Evolutionary conservation across 1,140 invertebrate species (phyloP), one percentile per base, ranked within the genome.

Genomic region (Amphibalanus amphitrite): DNA sequence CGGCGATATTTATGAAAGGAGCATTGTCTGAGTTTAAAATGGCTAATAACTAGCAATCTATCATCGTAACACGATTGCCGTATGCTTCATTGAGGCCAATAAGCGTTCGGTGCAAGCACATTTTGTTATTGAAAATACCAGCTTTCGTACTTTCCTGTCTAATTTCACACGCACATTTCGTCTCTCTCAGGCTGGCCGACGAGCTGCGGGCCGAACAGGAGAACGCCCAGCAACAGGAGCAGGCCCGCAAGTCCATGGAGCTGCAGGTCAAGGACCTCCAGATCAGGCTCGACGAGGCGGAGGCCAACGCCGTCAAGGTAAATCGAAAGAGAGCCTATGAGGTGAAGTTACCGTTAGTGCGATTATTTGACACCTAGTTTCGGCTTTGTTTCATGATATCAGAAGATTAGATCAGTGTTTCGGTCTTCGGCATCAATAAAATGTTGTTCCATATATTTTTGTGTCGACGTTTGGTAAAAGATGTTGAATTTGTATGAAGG

Each of bases 261-360:
- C 6, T 28, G 72, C 70, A 72, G 72, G 71, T 85, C 70, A 87
- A 87, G 77, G 86, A 87, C 74, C 80, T 74, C 25, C 76, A 82
- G 78, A 88, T 92, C 74, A 89, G 95, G 79, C 84, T 98, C 75
- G 95, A 98, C 78, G 95, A 97, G 81, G 93, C 94, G 74, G 95
- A 98, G 81, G 90, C 90, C 75, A 94, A n/a, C n/a, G n/a, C n/a
- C n/a, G n/a, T n/a, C n/a, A n/a, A n/a, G n/a, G n/a, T n/a, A n/a
- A n/a, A n/a, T 95, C 78, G 95, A 82, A 73, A 85, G 10, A 13
- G 25, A 59, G 47, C 13, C 25, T 59, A 59, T 59, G 25, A 10
- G 10, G 47, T 59, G 47, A 59, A 15, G 13, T 59, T 25, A 85
- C 84, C 76, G 84, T 83, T 25, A 59, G 10, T 72, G 85, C 83